These are phyloP conservation scores for Heliconius cydno DNA, from an alignment of 2,888 invertebrate species.

Conservation along the genomic window DNA sequence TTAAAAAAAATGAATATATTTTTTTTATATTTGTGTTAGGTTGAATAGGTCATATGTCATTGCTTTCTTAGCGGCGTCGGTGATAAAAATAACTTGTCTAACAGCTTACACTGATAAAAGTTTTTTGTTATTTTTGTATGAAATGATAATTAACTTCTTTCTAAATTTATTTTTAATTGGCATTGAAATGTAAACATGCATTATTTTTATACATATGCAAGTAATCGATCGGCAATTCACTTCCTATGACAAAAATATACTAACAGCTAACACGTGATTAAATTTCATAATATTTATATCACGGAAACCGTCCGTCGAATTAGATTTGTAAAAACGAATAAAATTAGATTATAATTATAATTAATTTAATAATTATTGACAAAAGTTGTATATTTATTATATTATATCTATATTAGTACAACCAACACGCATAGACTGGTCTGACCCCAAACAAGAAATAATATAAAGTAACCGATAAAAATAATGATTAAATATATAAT, in stretches of 20 bases:
- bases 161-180: background rate
- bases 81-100: constrained; percentile 2
- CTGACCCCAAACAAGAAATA: background rate
- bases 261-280: background rate
- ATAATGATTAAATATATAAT: background rate
- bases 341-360: no score
- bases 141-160: background rate
- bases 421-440: background rate
- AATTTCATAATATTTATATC: constrained; percentile 20
- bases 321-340: background rate
- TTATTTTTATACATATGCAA: constrained; percentile 21
- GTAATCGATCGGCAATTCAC: constrained; percentile 19
- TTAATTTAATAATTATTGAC: background rate
- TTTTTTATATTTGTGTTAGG: background rate
- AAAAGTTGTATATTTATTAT: background rate
- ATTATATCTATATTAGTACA: background rate
- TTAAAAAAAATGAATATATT: no score
- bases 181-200: background rate
- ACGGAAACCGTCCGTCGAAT: background rate
- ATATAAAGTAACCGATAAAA: background rate
- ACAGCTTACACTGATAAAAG: background rate
- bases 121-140: background rate
- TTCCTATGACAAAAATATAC: constrained; percentile 11
- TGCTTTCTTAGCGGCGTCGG: background rate
- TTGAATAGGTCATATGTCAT: constrained; percentile 14